Base-by-base conservation (phyloP, 1,140 invertebrate genomes). In the Brachionus angularis region DNA sequence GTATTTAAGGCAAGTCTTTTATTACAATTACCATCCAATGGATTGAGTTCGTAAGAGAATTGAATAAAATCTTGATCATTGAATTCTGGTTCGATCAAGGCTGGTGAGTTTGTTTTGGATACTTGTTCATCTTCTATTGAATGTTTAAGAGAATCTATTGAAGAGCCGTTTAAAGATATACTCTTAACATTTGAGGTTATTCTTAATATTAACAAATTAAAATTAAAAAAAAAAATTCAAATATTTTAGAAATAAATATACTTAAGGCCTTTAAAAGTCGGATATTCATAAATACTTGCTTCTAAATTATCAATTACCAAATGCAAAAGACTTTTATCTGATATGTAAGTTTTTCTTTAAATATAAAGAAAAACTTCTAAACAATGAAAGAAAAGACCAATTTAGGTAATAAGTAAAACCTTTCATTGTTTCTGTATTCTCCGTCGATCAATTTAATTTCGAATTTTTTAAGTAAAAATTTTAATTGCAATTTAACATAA, bases 171-270 rank as follows among this genome's bases (percentile, higher is more conserved):
- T n/a, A 67, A 27, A 5, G n/a, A 16, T 10, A 67, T 67, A 46
- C 62, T 67, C n/a, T 67, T 67, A 8, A 67, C 42, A 50, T 42
- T 67, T 36, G 62, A 67, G 14, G 18, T 50, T 5, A 67, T 46
- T 46, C 23, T 14, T 16, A 67, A 47, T 29, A n/a, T n/a, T n/a
- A n/a, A n/a, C n/a, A n/a, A n/a, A n/a, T n/a, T n/a, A n/a, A n/a
- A n/a, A n/a, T n/a, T n/a, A n/a, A n/a, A n/a, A n/a, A n/a, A n/a
- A n/a, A n/a, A n/a, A n/a, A n/a, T n/a, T n/a, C n/a, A n/a, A n/a
- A n/a, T n/a, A n/a, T n/a, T n/a, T n/a, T n/a, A n/a, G n/a, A n/a
- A n/a, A n/a, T n/a, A n/a, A n/a, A n/a, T n/a, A n/a, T n/a, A n/a
- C n/a, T n/a, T n/a, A n/a, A n/a, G n/a, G n/a, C 62, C 62, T 33